Conservation (phyloP, 2,797 vertebrate genomes). For the Ataeniobius toweri region DNA sequence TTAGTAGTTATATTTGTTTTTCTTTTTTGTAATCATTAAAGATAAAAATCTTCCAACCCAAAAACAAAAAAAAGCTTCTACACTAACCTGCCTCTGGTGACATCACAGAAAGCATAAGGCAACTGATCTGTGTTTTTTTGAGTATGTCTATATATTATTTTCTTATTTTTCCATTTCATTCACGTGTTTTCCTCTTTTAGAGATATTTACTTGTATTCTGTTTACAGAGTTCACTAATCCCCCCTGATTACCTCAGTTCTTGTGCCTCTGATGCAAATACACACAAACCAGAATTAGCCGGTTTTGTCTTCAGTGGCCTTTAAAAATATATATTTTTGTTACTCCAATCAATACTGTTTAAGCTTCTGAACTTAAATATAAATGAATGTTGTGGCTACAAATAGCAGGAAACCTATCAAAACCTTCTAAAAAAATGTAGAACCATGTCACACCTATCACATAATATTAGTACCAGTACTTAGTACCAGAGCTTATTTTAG, state of each 20-base stretch:
- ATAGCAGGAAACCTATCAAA: neutral
- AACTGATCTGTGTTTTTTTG: neutral
- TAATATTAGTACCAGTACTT: too few species aligned
- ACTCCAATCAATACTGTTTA: neutral
- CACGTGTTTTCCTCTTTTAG: neutral
- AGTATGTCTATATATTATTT: neutral
- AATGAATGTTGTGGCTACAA: neutral
- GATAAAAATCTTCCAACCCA: neutral
- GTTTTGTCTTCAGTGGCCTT: too few species aligned
- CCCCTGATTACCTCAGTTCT: neutral
- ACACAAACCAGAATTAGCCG: neutral
- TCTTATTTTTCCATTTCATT: neutral
- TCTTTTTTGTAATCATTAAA: neutral
- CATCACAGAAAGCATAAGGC: neutral
- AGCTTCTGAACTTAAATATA: neutral
- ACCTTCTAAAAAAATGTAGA: neutral
- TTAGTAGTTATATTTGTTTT: too few species aligned
- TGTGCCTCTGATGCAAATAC: neutral
- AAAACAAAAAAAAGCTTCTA: neutral
- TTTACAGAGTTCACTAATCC: neutral
- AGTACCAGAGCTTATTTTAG: neutral
- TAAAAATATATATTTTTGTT: neutral
- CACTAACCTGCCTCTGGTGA: neutral
- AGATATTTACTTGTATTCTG: neutral
- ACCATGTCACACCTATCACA: neutral